Percentiles rank a stretch among this genome's conserved stretches.
These are phyloP conservation scores for Parazoanthus darwini DNA, from an alignment of 92 coral and sea anemone genomes.

Conservation along the genomic window DNA sequence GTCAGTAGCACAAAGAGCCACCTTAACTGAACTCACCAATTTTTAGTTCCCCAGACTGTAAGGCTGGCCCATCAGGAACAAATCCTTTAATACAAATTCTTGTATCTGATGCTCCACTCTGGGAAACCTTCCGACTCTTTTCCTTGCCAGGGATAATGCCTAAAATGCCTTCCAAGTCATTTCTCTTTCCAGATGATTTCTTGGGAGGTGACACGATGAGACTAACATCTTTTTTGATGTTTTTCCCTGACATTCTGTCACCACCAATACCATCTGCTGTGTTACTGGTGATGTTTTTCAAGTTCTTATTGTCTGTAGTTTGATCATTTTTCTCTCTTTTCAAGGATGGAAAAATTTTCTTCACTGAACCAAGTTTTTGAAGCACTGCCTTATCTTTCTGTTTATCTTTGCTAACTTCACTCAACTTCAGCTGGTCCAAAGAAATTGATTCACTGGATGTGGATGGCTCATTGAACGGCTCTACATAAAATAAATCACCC, in stretches of 20 bases:
- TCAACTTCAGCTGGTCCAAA: slow-evolving; percentile 63
- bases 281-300: slow-evolving; percentile 56
- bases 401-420: slow-evolving; percentile 56
- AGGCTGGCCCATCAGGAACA: slow-evolving; percentile 95
- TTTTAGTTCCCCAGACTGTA: slow-evolving; percentile 85
- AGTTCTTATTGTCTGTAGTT: slow-evolving; percentile 69
- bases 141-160: slow-evolving; percentile 96
- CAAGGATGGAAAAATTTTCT: slow-evolving; percentile 73
- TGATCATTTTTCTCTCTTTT: slow-evolving; percentile 73
- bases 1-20: background rate
- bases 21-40: slow-evolving; percentile 68
- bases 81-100: slow-evolving; percentile 89
- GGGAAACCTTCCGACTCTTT: slow-evolving; percentile 69
- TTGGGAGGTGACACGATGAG: slow-evolving; percentile 88
- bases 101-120: slow-evolving; percentile 75
- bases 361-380: slow-evolving; percentile 75
- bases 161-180: slow-evolving; percentile 84
- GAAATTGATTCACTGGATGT: slow-evolving; percentile 60
- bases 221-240: slow-evolving; percentile 72
- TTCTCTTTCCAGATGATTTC: slow-evolving; percentile 73
- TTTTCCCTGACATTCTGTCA: slow-evolving; percentile 52
- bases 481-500: slow-evolving; percentile 96
- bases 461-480: slow-evolving; percentile 74
- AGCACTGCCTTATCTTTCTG: slow-evolving; percentile 77
- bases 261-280: slow-evolving; percentile 39